phyloP scores from a whole-genome alignment of 1,140 invertebrate genomes.

The Brachionus paranguensis region DNA sequence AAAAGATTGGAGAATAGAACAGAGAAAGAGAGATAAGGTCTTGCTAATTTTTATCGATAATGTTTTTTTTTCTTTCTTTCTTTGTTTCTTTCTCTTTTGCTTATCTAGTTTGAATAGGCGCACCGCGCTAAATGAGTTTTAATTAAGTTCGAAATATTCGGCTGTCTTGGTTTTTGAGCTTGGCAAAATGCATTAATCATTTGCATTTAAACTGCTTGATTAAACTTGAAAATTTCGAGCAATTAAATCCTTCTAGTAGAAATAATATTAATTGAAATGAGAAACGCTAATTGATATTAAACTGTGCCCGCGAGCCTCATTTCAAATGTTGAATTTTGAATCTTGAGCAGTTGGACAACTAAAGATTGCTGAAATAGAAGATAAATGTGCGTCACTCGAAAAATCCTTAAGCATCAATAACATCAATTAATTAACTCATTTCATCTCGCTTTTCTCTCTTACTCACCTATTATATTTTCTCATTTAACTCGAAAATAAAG shows the following conservation, averaged over 20 bases:
- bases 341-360: neutral
- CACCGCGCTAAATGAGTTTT: conserved; percentile 23
- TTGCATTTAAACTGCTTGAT: neutral
- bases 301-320: neutral
- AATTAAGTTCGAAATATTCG: neutral
- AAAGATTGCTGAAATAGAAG: neutral
- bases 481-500: neutral
- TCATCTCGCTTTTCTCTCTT: neutral
- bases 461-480: neutral
- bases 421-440: neutral
- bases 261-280: neutral
- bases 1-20: neutral
- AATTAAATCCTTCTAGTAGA: conserved; percentile 17
- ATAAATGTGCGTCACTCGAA: neutral
- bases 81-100: neutral
- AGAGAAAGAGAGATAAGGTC: neutral
- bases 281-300: conserved; percentile 25
- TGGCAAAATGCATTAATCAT: neutral
- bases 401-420: neutral
- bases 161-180: conserved; percentile 11
- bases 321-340: neutral
- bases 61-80: neutral
- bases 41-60: neutral
- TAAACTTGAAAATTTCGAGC: neutral
- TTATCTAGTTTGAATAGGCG: neutral